phyloP scores from a whole-genome alignment of 2,113 vertebrate genomes.

The Rhynchopsitta pachyrhyncha region DNA sequence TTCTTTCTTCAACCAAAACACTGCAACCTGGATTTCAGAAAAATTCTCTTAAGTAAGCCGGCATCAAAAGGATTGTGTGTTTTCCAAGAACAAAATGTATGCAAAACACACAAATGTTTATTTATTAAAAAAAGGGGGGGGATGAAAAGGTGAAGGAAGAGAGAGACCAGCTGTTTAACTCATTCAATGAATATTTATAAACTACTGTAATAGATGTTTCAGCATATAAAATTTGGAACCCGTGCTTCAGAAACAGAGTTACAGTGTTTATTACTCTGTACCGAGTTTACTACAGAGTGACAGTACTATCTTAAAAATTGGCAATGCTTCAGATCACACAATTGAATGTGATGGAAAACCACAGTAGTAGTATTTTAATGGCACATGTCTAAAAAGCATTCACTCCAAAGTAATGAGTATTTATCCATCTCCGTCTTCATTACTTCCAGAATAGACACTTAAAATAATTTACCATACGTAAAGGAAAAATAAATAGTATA shows the following conservation, averaged over 20 bases:
- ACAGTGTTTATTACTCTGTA: neutral
- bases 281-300: neutral
- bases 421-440: neutral
- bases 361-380: neutral
- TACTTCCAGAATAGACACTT: neutral
- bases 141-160: neutral
- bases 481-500: neutral
- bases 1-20: neutral
- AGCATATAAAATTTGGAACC: neutral
- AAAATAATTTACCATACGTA: neutral
- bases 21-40: neutral
- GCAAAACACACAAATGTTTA: neutral
- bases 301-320: neutral
- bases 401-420: neutral
- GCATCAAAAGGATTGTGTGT: neutral
- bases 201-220: neutral
- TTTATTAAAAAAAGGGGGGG: neutral
- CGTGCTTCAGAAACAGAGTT: neutral
- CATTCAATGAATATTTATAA: neutral
- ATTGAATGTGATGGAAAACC: neutral
- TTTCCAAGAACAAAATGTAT: neutral
- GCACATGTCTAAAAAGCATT: neutral
- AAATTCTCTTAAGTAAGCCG: neutral
- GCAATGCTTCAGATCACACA: neutral
- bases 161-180: neutral